Base-by-base conservation (phyloP, 2,113 vertebrate species). In the Myotis lucifugus region DNA sequence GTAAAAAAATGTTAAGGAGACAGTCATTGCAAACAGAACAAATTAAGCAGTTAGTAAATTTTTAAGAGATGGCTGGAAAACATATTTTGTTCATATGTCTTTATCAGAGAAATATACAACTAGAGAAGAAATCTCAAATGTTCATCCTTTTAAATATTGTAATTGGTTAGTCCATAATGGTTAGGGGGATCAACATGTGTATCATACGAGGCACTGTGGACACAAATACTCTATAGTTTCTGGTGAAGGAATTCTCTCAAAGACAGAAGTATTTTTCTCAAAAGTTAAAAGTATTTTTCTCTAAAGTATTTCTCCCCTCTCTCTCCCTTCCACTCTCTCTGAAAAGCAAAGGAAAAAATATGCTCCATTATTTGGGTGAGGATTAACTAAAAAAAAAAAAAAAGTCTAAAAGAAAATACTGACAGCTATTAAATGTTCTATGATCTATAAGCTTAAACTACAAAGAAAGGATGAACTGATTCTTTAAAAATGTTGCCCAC, bases 1-100 rank as follows among this genome's bases (percentile, higher is more conserved):
- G 93, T 37, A 99, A 98, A 0, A 99, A 98, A 97, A 99, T 98
- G 92, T 97, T 99, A 94, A 98, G 99, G 76, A 98, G 99, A 83
- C 99, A 99, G 82, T 99, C 99, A 48, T 98, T 99, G 98, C 99
- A 99, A 98, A 99, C 98, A 4, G 98, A 99, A 92, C 99, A 99
- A 98, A 99, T 99, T 40, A 99, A 99, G 95, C 99, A 99, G 46
- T 96, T 99, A 40, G 98, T 98, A 18, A 98, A 98, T 97, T 99
- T 99, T 97, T 98, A 98, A 92, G 89, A 98, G 91, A 96, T 97
- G 15, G 95, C 97, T 95, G 98, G 97, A 67, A 98, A 98, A 94
- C 98, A 76, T 32, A 42, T 64, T 90, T 73, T 81, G 79, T 89
- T 82, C 32, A 70, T 2, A 46, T 66, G 34, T 81, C 73, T 52